Evolutionary conservation across 2,888 invertebrate genomes (phyloP).

Genomic region (Leucozona laternaria): DNA sequence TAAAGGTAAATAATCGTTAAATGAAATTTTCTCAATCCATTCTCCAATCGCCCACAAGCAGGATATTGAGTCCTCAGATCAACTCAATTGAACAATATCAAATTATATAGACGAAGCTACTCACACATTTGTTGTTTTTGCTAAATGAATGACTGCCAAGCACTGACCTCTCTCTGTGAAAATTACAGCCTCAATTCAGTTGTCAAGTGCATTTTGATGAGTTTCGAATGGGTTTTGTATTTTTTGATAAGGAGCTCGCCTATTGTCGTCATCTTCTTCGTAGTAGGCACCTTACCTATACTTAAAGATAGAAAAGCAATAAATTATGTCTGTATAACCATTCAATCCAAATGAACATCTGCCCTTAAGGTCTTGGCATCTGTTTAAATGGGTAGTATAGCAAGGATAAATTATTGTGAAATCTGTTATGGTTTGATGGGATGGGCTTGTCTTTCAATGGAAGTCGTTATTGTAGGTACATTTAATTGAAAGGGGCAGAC

Average conservation of each 20-base stretch:
- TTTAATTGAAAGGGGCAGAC: no score
- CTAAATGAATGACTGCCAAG: not conserved
- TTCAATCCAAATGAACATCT: slow-evolving; percentile 21
- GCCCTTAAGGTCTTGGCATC: not conserved
- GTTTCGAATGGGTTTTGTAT: slow-evolving; percentile 12
- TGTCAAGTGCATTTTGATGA: slow-evolving; percentile 16
- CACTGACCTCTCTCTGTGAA: no score
- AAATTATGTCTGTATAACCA: not conserved
- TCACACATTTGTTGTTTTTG: not conserved
- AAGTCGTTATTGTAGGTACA: no score
- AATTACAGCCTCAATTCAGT: slow-evolving; percentile 4
- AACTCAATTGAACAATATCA: not conserved
- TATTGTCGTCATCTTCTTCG: not conserved
- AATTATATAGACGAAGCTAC: not conserved
- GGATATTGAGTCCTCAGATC: not conserved
- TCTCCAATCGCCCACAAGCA: slow-evolving; percentile 18
- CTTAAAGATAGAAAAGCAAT: not conserved
- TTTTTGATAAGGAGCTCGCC: not conserved
- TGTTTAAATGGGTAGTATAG: slow-evolving; percentile 10
- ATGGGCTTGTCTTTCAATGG: not conserved
- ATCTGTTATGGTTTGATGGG: not conserved
- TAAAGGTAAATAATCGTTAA: not conserved
- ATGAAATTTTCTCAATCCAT: slow-evolving; percentile 5
- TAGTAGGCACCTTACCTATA: no score
- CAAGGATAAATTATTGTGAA: not conserved